phyloP scores from a whole-genome alignment of 2,888 invertebrate genomes.

The Diarsia brunnea region DNA sequence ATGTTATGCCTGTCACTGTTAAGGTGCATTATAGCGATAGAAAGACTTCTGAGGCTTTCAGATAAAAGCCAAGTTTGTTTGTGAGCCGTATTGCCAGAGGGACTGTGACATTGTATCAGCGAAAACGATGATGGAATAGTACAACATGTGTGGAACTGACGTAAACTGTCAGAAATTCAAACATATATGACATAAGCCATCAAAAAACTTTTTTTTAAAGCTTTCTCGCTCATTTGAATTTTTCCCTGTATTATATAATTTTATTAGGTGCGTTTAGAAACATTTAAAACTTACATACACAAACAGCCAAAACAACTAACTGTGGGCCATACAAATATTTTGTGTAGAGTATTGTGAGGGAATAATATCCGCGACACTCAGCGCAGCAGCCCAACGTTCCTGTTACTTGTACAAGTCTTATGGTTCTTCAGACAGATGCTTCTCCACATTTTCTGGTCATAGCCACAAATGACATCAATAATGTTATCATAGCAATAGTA shows the following conservation, averaged over 20 bases:
- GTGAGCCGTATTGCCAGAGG: background rate
- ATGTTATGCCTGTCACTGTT: background rate
- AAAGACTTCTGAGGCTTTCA: background rate
- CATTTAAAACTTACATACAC: too few species aligned
- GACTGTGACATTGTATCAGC: background rate
- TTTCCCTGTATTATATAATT: too few species aligned
- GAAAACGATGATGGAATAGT: background rate
- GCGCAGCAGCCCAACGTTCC: too few species aligned
- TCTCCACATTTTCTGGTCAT: background rate
- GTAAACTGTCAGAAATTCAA: background rate
- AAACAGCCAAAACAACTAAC: too few species aligned
- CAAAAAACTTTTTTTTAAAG: background rate
- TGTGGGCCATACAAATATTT: too few species aligned
- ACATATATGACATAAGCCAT: background rate
- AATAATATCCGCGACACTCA: too few species aligned
- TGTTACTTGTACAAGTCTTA: background rate
- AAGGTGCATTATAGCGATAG: background rate
- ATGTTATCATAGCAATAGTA: slow-evolving; percentile 18
- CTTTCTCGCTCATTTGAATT: too few species aligned
- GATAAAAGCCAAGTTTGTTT: background rate
- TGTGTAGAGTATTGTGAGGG: too few species aligned
- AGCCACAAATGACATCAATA: slow-evolving; percentile 4
- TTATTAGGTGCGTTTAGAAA: too few species aligned
- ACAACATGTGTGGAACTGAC: background rate
- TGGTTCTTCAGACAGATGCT: background rate